A percentile compares a stretch with the other conserved stretches of the same genome.
phyloP scores from a whole-genome alignment of 2,888 invertebrate species.

The Conomelus anceps region DNA sequence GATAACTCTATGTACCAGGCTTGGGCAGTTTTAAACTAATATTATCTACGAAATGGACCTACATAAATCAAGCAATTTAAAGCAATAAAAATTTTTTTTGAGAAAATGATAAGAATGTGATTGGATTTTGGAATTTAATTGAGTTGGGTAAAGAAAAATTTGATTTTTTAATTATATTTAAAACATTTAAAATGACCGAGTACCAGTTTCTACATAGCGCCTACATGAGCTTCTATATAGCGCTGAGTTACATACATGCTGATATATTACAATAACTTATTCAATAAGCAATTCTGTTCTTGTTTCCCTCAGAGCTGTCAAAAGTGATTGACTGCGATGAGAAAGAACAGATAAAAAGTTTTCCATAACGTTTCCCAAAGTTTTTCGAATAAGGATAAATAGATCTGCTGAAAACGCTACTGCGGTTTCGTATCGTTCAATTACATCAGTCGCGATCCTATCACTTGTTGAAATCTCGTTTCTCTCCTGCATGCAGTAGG shows the following conservation, averaged over 20 bases:
- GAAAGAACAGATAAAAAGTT: neutral
- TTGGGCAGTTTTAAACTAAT: no score
- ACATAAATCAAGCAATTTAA: no score
- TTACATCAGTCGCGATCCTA: neutral
- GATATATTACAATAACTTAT: neutral
- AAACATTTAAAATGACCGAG: neutral
- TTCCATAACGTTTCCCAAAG: neutral
- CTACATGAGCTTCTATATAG: no score
- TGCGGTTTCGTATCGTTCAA: neutral
- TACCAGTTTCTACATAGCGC: no score
- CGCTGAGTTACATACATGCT: neutral
- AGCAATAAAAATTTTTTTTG: no score
- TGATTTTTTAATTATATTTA: no score
- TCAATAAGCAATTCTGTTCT: neutral
- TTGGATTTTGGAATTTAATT: no score
- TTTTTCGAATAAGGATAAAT: neutral
- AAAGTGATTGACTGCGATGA: neutral
- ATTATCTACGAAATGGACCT: no score
- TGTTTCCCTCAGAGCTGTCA: neutral
- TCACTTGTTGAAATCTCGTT: neutral
- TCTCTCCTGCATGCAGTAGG: neutral
- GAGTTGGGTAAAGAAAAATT: no score
- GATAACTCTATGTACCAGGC: no score
- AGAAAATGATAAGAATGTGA: no score
- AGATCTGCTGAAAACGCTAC: neutral